Evolutionary conservation across 2,113 vertebrate genomes (phyloP).

Genomic region (Gallinago jamesoni): DNA sequence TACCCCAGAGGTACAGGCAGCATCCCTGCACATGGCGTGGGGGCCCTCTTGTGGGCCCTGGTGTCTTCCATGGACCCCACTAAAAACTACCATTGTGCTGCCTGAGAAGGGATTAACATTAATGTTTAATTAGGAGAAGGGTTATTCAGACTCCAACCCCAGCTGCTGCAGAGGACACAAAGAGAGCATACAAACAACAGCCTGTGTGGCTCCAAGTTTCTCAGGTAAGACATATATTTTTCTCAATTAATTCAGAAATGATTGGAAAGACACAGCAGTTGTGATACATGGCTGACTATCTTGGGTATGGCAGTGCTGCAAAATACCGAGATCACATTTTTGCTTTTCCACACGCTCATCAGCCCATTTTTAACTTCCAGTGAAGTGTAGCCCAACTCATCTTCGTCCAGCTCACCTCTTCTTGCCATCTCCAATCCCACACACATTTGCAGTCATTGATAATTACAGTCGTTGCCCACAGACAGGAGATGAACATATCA

Average conservation of each 20-base stretch:
- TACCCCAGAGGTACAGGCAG: background rate
- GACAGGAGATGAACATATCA: background rate
- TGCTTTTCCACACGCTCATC: background rate
- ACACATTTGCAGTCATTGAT: background rate
- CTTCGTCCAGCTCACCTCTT: background rate
- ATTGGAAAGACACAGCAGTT: background rate
- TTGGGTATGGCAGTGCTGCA: background rate
- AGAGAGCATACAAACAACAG: background rate
- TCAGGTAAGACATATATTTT: background rate
- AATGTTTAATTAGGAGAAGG: background rate
- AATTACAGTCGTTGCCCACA: background rate
- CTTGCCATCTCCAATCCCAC: background rate
- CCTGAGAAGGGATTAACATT: background rate
- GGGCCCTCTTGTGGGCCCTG: background rate
- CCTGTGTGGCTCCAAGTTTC: background rate
- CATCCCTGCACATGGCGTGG: background rate
- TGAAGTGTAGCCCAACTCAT: background rate
- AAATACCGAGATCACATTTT: accelerated
- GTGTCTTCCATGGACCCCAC: background rate
- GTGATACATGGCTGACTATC: background rate
- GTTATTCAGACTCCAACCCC: background rate
- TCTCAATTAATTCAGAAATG: background rate
- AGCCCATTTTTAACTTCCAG: background rate
- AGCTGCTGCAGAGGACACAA: background rate
- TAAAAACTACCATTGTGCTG: background rate